A percentile compares a stretch with the other conserved stretches of the same genome.
phyloP scores from a whole-genome alignment of 2,888 invertebrate genomes.

The Liopterus haemorrhoidalis region DNA sequence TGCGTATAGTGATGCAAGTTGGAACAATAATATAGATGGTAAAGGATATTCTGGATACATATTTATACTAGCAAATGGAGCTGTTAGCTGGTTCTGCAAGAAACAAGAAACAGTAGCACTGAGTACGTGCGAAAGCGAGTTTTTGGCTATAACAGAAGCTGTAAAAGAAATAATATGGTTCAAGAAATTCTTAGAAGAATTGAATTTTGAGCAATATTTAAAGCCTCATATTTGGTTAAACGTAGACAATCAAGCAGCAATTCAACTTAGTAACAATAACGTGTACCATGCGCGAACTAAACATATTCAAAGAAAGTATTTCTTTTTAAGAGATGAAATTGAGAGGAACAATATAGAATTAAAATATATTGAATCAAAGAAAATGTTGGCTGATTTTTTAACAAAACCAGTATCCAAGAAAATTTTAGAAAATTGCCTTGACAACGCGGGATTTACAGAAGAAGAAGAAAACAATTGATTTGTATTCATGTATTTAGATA shows the following conservation, averaged over 20 bases:
- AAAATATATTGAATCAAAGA: constrained; percentile 2
- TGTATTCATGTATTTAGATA: no score
- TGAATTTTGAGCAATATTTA: no score
- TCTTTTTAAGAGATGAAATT: constrained; percentile 1
- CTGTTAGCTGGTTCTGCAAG: background rate
- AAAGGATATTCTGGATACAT: constrained; percentile 2
- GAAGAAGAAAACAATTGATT: no score
- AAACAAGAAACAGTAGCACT: constrained; percentile 4
- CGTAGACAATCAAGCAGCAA: constrained; percentile 3
- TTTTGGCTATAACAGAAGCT: background rate
- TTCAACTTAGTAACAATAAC: background rate
- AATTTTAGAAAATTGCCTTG: background rate
- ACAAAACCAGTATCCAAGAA: background rate
- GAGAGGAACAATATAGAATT: background rate
- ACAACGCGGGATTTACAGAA: no score
- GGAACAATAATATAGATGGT: no score
- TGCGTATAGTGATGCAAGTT: no score
- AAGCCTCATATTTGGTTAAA: constrained; percentile 3
- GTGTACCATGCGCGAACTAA: background rate
- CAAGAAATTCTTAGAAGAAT: no score
- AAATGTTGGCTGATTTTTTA: constrained; percentile 1
- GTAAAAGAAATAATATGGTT: constrained; percentile 6
- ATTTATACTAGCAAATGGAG: background rate
- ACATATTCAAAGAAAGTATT: background rate
- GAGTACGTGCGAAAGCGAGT: constrained; percentile 1